phyloP scores from a whole-genome alignment of 1,140 invertebrate species.

The Drosophila lacteicornis region DNA sequence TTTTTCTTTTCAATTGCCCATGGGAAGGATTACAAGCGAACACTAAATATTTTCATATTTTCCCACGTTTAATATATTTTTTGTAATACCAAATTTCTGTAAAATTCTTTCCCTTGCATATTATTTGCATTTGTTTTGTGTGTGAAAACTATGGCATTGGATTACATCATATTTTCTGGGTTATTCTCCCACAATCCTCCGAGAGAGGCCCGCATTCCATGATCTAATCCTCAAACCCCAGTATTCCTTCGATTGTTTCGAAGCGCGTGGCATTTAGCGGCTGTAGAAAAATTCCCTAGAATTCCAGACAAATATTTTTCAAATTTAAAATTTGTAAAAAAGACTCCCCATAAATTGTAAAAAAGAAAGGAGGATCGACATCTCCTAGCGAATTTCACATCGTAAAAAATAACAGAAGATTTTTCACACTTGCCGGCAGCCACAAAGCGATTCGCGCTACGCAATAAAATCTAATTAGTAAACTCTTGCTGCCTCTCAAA shows the following conservation, averaged over 20 bases:
- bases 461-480: conserved; percentile 82
- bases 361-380: conserved; percentile 14
- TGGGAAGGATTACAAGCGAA: conserved; percentile 57
- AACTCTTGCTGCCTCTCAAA: conserved; percentile 31
- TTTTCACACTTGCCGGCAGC: conserved; percentile 62
- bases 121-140: conserved; percentile 57
- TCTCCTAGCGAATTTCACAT: conserved; percentile 30
- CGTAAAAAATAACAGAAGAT: conserved; percentile 58
- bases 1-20: conserved; percentile 13
- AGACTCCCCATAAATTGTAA: conserved; percentile 7
- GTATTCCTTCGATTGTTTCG: conserved; percentile 25
- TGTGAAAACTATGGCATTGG: conserved; percentile 70
- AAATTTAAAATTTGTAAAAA: conserved; percentile 4
- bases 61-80: conserved; percentile 57
- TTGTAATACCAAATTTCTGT: neutral
- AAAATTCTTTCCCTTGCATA: conserved; percentile 56
- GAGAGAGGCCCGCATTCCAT: conserved; percentile 37
- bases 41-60: conserved; percentile 69
- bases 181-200: conserved; percentile 62
- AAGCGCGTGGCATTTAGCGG: conserved; percentile 59
- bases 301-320: neutral
- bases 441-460: conserved; percentile 73
- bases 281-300: conserved; percentile 3
- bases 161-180: conserved; percentile 54
- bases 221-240: conserved; percentile 5